A percentile compares a stretch with the other conserved stretches of the same genome.
These are phyloP conservation scores for Typhlichthys subterraneus DNA, from an alignment of 2,797 vertebrate species.

Conservation along the genomic window DNA sequence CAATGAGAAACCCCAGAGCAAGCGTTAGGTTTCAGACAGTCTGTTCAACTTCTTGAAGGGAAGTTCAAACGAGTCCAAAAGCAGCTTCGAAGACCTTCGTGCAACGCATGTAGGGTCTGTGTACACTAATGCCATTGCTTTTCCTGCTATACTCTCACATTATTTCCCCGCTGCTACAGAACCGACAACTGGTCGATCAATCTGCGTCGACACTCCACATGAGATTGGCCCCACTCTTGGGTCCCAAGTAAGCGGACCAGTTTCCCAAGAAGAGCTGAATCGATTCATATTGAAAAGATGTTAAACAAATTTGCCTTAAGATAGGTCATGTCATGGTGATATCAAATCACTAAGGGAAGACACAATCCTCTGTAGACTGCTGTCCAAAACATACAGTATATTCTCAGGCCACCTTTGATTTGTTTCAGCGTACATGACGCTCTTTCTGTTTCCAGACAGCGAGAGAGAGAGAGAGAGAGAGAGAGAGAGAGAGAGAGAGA, in stretches of 20 bases:
- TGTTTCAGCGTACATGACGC: conserved; percentile 43
- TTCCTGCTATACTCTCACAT: conserved; percentile 31
- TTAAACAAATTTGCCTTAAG: conserved; percentile 48
- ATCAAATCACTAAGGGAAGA: conserved; percentile 48
- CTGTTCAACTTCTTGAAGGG: conserved; percentile 37
- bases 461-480: conserved; percentile 3
- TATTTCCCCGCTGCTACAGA: conserved; percentile 35
- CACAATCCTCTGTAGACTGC: conserved; percentile 49
- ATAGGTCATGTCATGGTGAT: conserved; percentile 49
- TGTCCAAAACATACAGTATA: conserved; percentile 59
- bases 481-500: too few relatives aligned
- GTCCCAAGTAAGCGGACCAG: conserved; percentile 41
- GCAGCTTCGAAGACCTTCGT: conserved; percentile 42
- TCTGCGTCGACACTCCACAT: conserved; percentile 39
- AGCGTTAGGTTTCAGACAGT: conserved; percentile 47
- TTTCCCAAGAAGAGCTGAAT: conserved; percentile 50
- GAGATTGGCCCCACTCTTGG: conserved; percentile 33
- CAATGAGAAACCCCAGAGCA: conserved; percentile 58
- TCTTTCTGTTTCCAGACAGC: conserved; percentile 14
- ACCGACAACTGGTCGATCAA: conserved; percentile 57
- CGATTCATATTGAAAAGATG: conserved; percentile 43
- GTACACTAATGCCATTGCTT: conserved; percentile 30
- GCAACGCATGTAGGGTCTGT: conserved; percentile 56
- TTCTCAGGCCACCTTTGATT: conserved; percentile 61
- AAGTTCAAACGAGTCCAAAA: conserved; percentile 57